phyloP scores from a whole-genome alignment of 2,113 vertebrate species.

The Aphyosemion australe region DNA sequence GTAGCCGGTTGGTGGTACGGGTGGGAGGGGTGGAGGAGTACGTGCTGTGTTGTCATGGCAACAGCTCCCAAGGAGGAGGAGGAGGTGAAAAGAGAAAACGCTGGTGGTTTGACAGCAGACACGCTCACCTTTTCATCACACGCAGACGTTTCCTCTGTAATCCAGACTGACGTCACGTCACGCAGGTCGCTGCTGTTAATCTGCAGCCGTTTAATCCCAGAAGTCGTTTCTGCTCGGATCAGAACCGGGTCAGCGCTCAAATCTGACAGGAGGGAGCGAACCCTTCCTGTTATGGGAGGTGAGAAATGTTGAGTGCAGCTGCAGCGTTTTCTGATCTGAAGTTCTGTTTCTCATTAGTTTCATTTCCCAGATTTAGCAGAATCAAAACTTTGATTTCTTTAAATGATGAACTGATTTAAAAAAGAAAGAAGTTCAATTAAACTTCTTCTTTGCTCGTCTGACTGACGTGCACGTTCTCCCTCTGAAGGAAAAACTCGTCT shows the following conservation, averaged over 20 bases:
- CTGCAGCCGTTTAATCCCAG: neutral
- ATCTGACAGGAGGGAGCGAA: neutral
- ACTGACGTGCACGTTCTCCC: no score
- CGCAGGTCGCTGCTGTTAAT: neutral
- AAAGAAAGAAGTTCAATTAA: no score
- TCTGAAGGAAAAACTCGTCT: no score
- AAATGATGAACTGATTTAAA: no score
- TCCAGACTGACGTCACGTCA: neutral
- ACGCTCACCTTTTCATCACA: neutral
- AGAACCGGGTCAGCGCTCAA: neutral
- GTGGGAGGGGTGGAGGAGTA: neutral
- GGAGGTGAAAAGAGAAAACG: slow-evolving; percentile 25
- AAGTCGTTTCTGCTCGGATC: neutral
- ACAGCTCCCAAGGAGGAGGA: no score
- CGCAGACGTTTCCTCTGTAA: neutral
- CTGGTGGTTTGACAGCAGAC: slow-evolving; percentile 13
- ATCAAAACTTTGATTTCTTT: no score
- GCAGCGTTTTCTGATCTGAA: no score
- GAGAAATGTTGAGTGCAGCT: no score
- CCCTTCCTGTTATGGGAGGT: neutral
- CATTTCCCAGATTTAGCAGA: no score
- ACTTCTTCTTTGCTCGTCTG: no score
- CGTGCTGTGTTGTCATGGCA: slow-evolving; percentile 58
- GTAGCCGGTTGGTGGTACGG: slow-evolving; percentile 18
- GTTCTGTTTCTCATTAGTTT: no score